Base-by-base conservation (phyloP, 2,113 vertebrate genomes). In the Athene cunicularia region DNA sequence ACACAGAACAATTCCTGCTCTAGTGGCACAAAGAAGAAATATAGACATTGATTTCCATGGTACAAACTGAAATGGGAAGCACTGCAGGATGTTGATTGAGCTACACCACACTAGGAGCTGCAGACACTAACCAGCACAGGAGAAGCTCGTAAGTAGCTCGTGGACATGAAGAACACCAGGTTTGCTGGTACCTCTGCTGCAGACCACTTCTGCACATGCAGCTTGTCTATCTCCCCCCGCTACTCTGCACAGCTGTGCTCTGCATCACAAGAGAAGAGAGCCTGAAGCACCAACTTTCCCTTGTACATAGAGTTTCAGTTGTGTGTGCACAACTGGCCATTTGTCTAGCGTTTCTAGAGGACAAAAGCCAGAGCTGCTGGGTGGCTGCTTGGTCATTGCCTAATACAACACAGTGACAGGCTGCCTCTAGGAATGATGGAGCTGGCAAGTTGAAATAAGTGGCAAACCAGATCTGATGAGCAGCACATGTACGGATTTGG, bases 191-290 rank as follows among this genome's bases (percentile, higher is more conserved):
- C 23, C 16, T 68, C 32, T 68, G 67, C 56, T 77, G 50, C 35
- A 53, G 77, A 45, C 26, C 14, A 26, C 12, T 39, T 88, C 56
- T 50, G 49, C 15, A 17, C 23, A 12, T 26, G 20, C 27, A 47
- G 24, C 17, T 2, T 1, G 11, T 64, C 49, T 35, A 58, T 13
- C 6, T 5, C 13, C 33, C 6, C 26, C 45, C 6, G 1, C 49
- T 63, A 9, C 24, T 59, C 35, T 75, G 26, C 20, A 35, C 1
- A 1, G 6, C 14, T 76, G 64, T 30, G 28, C 30, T 80, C 60
- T 58, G 24, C 41, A 24, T 70, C 37, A 41, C 22, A 19, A 77
- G 11, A 53, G 17, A 50, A 70, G 4, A 18, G 15, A 64, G 19
- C 21, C 28, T 27, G 37, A 71, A 70, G 20, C 49, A 41, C 24